Evolutionary conservation across 2,888 invertebrate species (phyloP).

Genomic region (Limulus polyphemus): DNA sequence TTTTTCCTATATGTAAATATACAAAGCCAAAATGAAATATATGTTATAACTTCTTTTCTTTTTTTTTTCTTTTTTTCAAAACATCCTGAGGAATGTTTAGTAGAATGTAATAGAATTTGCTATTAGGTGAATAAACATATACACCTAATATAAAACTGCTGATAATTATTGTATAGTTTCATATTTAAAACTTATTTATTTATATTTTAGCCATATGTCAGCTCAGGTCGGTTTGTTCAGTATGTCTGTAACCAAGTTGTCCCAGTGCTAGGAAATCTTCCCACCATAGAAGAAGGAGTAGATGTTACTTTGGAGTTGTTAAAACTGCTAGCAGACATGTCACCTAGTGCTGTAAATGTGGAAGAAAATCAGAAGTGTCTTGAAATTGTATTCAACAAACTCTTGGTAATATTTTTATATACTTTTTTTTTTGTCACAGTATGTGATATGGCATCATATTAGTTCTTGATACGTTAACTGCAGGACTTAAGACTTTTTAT

Average conservation of each 20-base stretch:
- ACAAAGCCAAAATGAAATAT: too few relatives aligned
- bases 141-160: too few relatives aligned
- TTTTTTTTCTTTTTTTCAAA: too few relatives aligned
- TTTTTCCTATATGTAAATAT: too few relatives aligned
- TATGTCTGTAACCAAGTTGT: slow-evolving; percentile 75
- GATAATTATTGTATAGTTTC: neutral
- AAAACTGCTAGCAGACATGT: slow-evolving; percentile 74
- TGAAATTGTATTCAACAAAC: slow-evolving; percentile 58
- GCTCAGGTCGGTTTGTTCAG: slow-evolving; percentile 67
- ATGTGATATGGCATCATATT: slow-evolving; percentile 42
- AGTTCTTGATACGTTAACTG: too few relatives aligned
- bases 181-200: slow-evolving; percentile 7
- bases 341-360: slow-evolving; percentile 42
- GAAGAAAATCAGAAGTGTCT: slow-evolving; percentile 37
- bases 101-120: too few relatives aligned
- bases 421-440: slow-evolving; percentile 41
- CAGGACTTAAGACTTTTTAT: too few relatives aligned
- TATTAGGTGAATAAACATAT: too few relatives aligned
- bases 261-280: slow-evolving; percentile 42
- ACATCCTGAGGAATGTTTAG: too few relatives aligned
- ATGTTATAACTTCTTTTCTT: too few relatives aligned
- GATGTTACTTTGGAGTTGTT: slow-evolving; percentile 63
- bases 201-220: slow-evolving; percentile 41
- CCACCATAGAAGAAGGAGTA: slow-evolving; percentile 43
- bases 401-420: slow-evolving; percentile 44